These are phyloP conservation scores for Callionymus lyra DNA, from an alignment of 2,113 vertebrate genomes.

Conservation along the genomic window DNA sequence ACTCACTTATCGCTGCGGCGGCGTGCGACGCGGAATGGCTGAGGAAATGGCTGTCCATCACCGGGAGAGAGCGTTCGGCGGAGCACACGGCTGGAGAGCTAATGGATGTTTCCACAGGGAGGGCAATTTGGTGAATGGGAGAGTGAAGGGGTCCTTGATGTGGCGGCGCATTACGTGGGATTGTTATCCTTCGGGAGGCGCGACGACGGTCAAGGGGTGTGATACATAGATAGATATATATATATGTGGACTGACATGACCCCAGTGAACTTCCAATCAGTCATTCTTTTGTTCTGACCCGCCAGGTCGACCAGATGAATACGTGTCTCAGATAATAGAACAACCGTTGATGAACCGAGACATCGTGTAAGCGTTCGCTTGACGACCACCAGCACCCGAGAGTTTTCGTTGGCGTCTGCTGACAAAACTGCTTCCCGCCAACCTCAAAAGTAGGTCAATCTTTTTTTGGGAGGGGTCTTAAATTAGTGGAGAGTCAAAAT, in stretches of 20 bases:
- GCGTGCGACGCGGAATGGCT: conserved; percentile 16
- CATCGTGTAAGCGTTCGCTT: too few species aligned
- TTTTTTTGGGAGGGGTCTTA: too few species aligned
- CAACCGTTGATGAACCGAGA: too few species aligned
- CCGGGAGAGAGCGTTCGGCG: conserved; percentile 40
- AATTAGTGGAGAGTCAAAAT: too few species aligned
- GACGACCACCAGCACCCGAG: too few species aligned
- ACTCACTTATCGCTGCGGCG: conserved; percentile 33
- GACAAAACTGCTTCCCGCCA: too few species aligned
- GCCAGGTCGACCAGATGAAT: conserved; percentile 33
- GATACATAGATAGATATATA: conserved; percentile 38
- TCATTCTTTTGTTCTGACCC: conserved; percentile 12
- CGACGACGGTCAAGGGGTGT: conserved; percentile 42
- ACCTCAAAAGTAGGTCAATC: too few species aligned
- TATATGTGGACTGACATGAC: conserved; percentile 34
- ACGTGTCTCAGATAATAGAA: too few species aligned
- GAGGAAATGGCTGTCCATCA: conserved; percentile 46
- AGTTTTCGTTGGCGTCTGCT: too few species aligned
- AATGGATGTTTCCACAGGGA: conserved; percentile 49
- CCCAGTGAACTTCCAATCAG: conserved; percentile 38
- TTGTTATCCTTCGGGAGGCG: conserved; percentile 39
- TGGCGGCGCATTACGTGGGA: conserved; percentile 42
- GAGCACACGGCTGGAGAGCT: conserved; percentile 30
- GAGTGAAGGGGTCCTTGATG: conserved; percentile 32
- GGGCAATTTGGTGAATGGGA: conserved; percentile 49